Percentiles rank a stretch among this genome's conserved stretches.
Evolutionary conservation across 2,113 vertebrate genomes (phyloP).

Genomic region (Zapornia atra): DNA sequence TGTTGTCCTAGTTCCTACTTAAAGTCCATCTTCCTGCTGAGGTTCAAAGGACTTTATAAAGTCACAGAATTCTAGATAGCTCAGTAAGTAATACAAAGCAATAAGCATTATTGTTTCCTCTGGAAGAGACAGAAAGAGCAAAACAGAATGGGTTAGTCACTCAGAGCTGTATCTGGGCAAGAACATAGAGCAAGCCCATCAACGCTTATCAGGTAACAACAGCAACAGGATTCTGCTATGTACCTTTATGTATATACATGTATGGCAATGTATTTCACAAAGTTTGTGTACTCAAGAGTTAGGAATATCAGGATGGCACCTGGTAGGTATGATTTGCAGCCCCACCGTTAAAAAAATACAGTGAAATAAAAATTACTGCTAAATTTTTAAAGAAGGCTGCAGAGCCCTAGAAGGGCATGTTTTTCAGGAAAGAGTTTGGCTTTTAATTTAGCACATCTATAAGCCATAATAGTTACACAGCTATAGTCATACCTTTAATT

Average conservation of each 20-base stretch:
- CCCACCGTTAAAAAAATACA: background rate
- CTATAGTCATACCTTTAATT: background rate
- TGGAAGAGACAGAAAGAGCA: background rate
- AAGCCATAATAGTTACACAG: background rate
- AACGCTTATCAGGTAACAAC: background rate
- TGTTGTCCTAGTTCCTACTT: background rate
- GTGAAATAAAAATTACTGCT: background rate
- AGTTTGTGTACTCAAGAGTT: background rate
- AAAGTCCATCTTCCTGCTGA: background rate
- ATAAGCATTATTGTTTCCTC: background rate
- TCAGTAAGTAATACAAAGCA: background rate
- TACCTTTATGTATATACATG: background rate
- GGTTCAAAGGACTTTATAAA: background rate
- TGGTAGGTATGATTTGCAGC: background rate
- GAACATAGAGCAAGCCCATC: background rate
- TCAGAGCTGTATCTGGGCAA: background rate
- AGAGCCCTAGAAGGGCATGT: background rate
- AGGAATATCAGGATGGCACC: background rate
- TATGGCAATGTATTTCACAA: background rate
- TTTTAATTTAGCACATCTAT: background rate
- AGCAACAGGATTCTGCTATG: background rate
- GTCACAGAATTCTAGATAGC: background rate
- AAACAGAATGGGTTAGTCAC: background rate
- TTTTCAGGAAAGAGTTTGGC: background rate
- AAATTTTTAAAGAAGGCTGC: background rate